These are phyloP conservation scores for Hymenochirus boettgeri DNA, from an alignment of 2,113 vertebrate species.

Conservation along the genomic window DNA sequence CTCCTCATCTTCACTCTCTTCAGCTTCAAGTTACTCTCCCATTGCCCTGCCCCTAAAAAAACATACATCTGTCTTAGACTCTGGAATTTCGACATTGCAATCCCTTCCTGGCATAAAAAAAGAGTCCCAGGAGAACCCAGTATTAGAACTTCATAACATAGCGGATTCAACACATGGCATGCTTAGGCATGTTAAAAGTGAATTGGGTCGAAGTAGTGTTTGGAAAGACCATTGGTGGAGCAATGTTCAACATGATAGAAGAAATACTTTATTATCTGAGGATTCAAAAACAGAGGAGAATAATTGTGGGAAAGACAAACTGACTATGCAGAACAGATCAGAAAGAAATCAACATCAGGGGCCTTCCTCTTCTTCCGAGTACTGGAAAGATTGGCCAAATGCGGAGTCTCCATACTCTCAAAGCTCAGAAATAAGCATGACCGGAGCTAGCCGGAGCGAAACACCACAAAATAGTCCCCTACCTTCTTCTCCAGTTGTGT, in stretches of 20 bases:
- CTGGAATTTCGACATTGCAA: conserved; percentile 70
- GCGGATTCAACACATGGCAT: conserved; percentile 64
- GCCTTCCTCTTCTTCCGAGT: conserved; percentile 70
- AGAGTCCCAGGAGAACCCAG: conserved; percentile 66
- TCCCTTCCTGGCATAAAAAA: conserved; percentile 77
- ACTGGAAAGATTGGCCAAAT: conserved; percentile 82
- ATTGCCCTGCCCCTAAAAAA: conserved; percentile 86
- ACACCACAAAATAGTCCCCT: conserved; percentile 81
- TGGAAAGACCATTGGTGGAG: conserved; percentile 96
- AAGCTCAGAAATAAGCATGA: conserved; percentile 76
- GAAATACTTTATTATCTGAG: conserved; percentile 59
- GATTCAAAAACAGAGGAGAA: conserved; percentile 75
- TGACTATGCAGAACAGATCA: conserved; percentile 56
- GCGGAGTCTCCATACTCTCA: conserved; percentile 80
- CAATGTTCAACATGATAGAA: conserved; percentile 75
- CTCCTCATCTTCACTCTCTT: conserved; percentile 67
- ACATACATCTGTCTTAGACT: conserved; percentile 62
- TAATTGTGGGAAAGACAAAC: conserved; percentile 69
- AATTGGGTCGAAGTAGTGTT: conserved; percentile 68
- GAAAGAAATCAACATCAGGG: conserved; percentile 70
- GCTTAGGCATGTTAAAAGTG: conserved; percentile 69
- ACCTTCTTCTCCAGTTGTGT: conserved; percentile 74
- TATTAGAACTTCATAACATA: conserved; percentile 65
- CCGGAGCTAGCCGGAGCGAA: conserved; percentile 74
- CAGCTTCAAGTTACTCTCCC: conserved; percentile 77